Conservation (phyloP, 1,140 invertebrate genomes). For the Zaprionus capensis region DNA sequence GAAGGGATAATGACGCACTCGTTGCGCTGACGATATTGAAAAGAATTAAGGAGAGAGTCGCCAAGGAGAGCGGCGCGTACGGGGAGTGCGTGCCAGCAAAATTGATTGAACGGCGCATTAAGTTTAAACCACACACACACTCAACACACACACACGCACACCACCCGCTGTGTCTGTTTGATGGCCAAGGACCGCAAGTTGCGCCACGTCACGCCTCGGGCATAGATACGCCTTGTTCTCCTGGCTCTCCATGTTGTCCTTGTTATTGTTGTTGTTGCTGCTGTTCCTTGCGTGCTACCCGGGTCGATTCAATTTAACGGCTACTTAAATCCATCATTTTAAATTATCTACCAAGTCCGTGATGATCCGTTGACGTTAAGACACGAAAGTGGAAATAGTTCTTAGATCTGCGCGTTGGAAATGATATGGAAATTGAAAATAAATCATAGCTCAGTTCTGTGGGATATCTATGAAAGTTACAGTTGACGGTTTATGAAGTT, state of each 20-base stretch:
- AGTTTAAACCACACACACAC: conserved; percentile 63
- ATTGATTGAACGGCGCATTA: conserved; percentile 78
- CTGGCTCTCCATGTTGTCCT: background rate
- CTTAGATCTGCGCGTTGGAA: background rate
- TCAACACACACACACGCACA: conserved; percentile 24
- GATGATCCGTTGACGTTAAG: background rate
- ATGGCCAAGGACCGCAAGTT: conserved; percentile 6
- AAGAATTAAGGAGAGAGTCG: conserved; percentile 17
- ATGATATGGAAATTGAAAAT: background rate
- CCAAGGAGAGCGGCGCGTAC: background rate
- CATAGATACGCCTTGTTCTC: conserved; percentile 10
- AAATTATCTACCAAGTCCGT: conserved; percentile 13
- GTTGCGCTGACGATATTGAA: conserved; percentile 60
- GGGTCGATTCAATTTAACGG: conserved; percentile 43
- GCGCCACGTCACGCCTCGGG: conserved; percentile 18
- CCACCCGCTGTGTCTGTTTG: conserved; percentile 10
- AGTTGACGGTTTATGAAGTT: background rate
- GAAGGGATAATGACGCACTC: conserved; percentile 72
- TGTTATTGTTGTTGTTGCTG: conserved; percentile 10
- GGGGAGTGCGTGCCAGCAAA: conserved; percentile 27
- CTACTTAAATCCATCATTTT: conserved; percentile 57
- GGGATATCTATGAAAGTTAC: background rate
- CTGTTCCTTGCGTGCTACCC: conserved; percentile 20
- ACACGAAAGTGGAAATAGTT: background rate
- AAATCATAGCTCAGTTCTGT: background rate